Percentiles rank a stretch among this genome's conserved stretches.
Evolutionary conservation across 2,888 invertebrate genomes (phyloP).

Genomic region (Hypselothyrea guttata): DNA sequence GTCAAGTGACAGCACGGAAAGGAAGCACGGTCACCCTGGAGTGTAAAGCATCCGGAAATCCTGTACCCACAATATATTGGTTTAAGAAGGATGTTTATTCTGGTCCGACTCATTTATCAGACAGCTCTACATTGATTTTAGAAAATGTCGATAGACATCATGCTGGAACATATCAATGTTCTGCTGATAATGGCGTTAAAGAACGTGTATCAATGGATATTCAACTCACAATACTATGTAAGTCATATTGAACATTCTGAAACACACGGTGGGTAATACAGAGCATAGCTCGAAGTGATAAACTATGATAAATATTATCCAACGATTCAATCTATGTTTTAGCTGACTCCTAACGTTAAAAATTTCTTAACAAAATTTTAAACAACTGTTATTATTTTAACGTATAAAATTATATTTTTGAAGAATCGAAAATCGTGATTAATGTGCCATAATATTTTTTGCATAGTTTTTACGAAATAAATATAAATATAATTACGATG

Average conservation of each 20-base stretch:
- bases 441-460: no score
- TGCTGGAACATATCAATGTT: conserved; percentile 84
- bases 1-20: conserved; percentile 87
- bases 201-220: conserved; percentile 84
- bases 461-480: no score
- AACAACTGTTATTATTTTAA: no score
- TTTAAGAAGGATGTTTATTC: conserved; percentile 84
- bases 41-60: conserved; percentile 88
- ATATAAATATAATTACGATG: no score
- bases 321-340: no score
- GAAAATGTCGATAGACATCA: conserved; percentile 84
- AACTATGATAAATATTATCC: no score
- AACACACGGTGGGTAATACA: no score
- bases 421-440: no score
- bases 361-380: no score
- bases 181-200: conserved; percentile 84
- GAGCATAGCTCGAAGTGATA: no score
- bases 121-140: conserved; percentile 83
- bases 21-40: conserved; percentile 87
- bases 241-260: conserved; percentile 65
- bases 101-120: conserved; percentile 82
- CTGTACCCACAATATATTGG: conserved; percentile 88
- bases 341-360: no score
- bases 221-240: conserved; percentile 84
- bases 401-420: no score